Conservation (phyloP, 2,888 invertebrate species). For the Ochropleura plecta region DNA sequence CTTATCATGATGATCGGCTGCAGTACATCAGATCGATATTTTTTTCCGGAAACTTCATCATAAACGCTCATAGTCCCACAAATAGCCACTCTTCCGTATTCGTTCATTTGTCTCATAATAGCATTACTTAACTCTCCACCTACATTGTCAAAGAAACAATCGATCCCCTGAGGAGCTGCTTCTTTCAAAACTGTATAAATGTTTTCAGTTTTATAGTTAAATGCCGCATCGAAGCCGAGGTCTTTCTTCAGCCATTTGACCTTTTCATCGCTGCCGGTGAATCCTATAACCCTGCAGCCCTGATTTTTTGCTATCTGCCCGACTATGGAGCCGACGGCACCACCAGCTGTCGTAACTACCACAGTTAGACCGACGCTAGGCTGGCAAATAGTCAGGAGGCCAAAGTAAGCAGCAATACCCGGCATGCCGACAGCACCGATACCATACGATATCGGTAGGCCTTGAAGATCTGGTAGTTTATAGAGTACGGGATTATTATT, state of each 20-base stretch:
- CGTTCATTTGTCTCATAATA: slow-evolving; percentile 5
- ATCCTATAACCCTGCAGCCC: slow-evolving; percentile 92
- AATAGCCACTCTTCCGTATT: slow-evolving; percentile 10
- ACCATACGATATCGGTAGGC: slow-evolving; percentile 10
- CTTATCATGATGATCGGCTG: slow-evolving; percentile 1
- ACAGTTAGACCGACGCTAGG: slow-evolving; percentile 83
- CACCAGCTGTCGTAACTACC: slow-evolving; percentile 93
- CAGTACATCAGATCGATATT: neutral
- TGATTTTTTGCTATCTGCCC: slow-evolving; percentile 94
- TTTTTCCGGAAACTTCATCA: neutral
- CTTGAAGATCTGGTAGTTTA: slow-evolving; percentile 24
- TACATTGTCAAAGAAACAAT: slow-evolving; percentile 32
- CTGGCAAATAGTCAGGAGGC: slow-evolving; percentile 78
- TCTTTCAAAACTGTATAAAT: neutral
- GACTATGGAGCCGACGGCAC: slow-evolving; percentile 93
- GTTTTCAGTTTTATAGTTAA: slow-evolving; percentile 67
- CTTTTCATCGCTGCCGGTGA: slow-evolving; percentile 87
- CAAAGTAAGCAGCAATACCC: slow-evolving; percentile 89
- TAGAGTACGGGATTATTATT: neutral
- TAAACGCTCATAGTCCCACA: neutral
- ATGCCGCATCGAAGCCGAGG: slow-evolving; percentile 92
- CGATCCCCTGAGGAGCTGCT: slow-evolving; percentile 26
- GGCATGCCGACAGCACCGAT: too few species aligned
- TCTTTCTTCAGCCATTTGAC: slow-evolving; percentile 86
- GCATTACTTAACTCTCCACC: slow-evolving; percentile 17